Evolutionary conservation across 2,797 vertebrate species (phyloP).

Genomic region (Gephyroberyx darwinii): DNA sequence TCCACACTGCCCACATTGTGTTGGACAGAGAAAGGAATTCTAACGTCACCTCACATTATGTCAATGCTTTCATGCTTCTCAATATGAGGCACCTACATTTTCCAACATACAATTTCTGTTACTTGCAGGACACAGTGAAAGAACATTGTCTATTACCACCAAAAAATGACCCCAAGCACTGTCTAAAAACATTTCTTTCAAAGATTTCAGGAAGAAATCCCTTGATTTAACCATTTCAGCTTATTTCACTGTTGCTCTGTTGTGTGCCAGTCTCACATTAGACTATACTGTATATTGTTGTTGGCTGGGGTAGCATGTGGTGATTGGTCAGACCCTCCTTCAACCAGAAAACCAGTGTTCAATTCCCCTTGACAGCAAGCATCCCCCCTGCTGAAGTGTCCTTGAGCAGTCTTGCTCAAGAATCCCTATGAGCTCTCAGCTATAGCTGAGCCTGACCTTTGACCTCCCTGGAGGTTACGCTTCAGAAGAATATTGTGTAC

Average conservation of each 20-base stretch:
- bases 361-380: constrained; percentile 69
- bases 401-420: constrained; percentile 68
- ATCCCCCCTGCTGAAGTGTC: constrained; percentile 73
- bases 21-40: constrained; percentile 72
- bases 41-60: constrained; percentile 77
- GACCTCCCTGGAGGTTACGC: too few species aligned
- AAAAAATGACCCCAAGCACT: constrained; percentile 40
- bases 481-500: constrained; percentile 14
- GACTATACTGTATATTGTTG: constrained; percentile 69
- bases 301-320: constrained; percentile 71
- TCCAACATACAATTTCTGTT: constrained; percentile 64
- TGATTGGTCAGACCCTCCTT: constrained; percentile 67
- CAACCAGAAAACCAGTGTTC: constrained; percentile 60
- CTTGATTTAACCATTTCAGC: constrained; percentile 57
- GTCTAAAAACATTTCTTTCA: constrained; percentile 56
- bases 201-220: constrained; percentile 53
- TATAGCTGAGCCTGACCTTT: constrained; percentile 14
- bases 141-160: constrained; percentile 68
- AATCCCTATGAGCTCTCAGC: constrained; percentile 55
- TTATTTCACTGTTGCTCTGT: constrained; percentile 48
- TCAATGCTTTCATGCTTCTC: constrained; percentile 65
- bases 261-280: constrained; percentile 67
- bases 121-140: constrained; percentile 49
- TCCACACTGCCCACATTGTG: constrained; percentile 76
- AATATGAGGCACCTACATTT: constrained; percentile 62